Evolutionary conservation across 1,140 invertebrate genomes (phyloP), one percentile per base, ranked within the genome.

Genomic region (Rhagoletis pomonella): DNA sequence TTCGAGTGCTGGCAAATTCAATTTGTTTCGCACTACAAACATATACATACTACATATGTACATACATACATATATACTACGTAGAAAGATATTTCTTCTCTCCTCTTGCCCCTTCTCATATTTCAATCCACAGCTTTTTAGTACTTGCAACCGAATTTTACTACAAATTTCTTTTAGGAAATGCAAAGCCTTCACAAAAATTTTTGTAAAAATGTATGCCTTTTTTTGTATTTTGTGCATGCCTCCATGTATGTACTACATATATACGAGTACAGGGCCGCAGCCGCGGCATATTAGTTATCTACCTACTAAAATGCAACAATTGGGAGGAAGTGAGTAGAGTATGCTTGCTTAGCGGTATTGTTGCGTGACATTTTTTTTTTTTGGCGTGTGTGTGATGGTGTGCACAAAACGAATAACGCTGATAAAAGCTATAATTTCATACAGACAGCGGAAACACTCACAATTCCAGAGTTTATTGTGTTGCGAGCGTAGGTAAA

Each of bases 371-470:
- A 73, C 67, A 73, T 17, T 73, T 73, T 73, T 62, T n/a, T n/a
- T n/a, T n/a, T 62, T 62, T 9, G 50, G 50, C 12, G 10, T 69
- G 67, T 69, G 67, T 4, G 7, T 69, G 19, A 6, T 2, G 42
- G 67, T n/a, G 73, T 55, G 47, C 14, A n/a, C 5, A 19, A 55
- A 81, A 81, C 12, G 2, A n/a, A 7, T 17, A 7, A n/a, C 9
- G 7, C 9, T 81, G 47, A 81, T 81, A 81, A 58, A 55, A 55
- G 17, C 50, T 6, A 81, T 19, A 81, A 81, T 55, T 55, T 47
- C 73, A 55, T 55, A 55, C 19, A 81, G 39, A 81, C n/a, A 81
- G 47, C 73, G 73, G 73, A 81, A 81, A 55, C 50, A 81, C n/a
- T 19, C 47, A 81, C 47, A 2, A 81, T 58, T 7, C 1, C 47